phyloP scores from a whole-genome alignment of 2,797 vertebrate genomes.

The Spinibarbus caldwelli region DNA sequence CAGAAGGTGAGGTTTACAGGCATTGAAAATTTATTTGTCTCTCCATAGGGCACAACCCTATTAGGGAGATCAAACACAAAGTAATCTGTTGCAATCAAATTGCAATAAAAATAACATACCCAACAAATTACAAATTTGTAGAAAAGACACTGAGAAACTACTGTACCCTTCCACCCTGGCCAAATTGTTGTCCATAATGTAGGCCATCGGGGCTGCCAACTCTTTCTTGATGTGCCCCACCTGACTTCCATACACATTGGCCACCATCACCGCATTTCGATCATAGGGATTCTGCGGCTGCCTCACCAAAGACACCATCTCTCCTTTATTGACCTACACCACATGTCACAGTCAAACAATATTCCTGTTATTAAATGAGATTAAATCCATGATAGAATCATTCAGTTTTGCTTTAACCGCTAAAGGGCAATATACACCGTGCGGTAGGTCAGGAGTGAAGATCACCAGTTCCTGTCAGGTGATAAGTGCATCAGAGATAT shows the following conservation, averaged over 20 bases:
- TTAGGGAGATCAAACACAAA: constrained; percentile 14
- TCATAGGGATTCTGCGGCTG: constrained; percentile 87
- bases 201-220: constrained; percentile 85
- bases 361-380: neutral
- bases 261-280: constrained; percentile 88
- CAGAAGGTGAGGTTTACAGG: constrained; percentile 88
- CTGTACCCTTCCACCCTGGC: constrained; percentile 89
- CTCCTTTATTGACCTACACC: constrained; percentile 88
- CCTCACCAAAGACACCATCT: constrained; percentile 92
- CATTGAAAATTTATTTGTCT: constrained; percentile 85
- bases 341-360: constrained; percentile 13
- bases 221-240: constrained; percentile 90
- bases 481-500: no score
- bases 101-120: neutral
- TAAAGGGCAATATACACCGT: neutral
- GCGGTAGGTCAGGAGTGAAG: no score
- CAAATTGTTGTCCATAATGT: constrained; percentile 87
- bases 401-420: neutral
- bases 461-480: no score
- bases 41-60: constrained; percentile 83
- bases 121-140: neutral
- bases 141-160: constrained; percentile 8
- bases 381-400: neutral
- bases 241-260: constrained; percentile 89
- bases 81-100: neutral